Evolutionary conservation across 37 sponge, comb jelly and placozoan genomes (phyloP).

Genomic region (Haliclona indistincta): DNA sequence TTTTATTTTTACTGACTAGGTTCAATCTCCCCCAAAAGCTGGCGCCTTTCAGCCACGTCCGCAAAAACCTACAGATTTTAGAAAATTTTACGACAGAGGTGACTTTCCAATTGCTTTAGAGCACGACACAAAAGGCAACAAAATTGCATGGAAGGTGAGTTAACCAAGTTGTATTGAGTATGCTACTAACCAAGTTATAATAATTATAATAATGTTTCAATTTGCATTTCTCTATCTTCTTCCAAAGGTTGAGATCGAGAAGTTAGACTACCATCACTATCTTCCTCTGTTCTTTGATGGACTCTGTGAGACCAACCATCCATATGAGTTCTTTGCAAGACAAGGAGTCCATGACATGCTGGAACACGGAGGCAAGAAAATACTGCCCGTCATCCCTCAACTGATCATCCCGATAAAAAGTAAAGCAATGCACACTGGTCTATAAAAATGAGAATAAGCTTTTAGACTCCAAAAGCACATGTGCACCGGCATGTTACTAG

Average conservation of each 20-base stretch:
- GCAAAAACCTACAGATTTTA: constrained; percentile 84
- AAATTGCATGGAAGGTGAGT: constrained; percentile 98
- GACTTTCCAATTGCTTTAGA: constrained; percentile 98
- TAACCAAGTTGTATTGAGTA: too few species aligned
- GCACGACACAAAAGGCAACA: constrained; percentile 99
- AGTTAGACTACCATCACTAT: constrained; percentile 98
- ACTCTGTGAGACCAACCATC: constrained; percentile 93
- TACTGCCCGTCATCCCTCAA: constrained; percentile 97
- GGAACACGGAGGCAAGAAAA: constrained; percentile 91
- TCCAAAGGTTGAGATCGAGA: constrained; percentile 91
- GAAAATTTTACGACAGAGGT: constrained; percentile 98
- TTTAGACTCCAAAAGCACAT: too few species aligned
- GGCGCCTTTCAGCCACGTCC: constrained; percentile 87
- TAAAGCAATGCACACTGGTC: too few species aligned
- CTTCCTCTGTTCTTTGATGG: constrained; percentile 99
- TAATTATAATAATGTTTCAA: neutral
- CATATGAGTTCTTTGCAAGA: constrained; percentile 98
- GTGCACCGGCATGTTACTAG: too few species aligned
- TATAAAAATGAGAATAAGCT: neutral
- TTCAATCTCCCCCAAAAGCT: constrained; percentile 80
- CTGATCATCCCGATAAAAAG: constrained; percentile 98
- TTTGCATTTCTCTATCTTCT: neutral
- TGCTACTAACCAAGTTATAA: too few species aligned
- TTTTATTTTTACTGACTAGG: constrained; percentile 34
- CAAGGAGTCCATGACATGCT: constrained; percentile 99